Percentiles rank a stretch among this genome's conserved stretches.
Evolutionary conservation across 2,888 invertebrate species (phyloP).

Genomic region (Andrena camellia): DNA sequence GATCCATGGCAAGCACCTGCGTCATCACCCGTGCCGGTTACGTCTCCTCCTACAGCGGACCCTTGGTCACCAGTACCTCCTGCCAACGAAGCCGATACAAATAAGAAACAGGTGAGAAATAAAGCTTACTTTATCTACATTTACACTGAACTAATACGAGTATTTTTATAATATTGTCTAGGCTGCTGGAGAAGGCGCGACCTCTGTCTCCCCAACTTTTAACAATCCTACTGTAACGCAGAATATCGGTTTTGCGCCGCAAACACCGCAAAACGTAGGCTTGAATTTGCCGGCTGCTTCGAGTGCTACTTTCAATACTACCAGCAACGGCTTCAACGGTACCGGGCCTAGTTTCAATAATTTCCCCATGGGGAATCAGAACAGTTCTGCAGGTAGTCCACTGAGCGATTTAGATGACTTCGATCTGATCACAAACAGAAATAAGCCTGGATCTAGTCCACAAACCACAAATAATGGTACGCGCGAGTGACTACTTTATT

Average conservation of each 20-base stretch:
- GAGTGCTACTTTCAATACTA: conserved; percentile 72
- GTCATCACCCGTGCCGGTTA: conserved; percentile 74
- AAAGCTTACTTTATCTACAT: background rate
- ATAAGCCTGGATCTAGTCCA: conserved; percentile 84
- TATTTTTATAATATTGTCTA: conserved; percentile 29
- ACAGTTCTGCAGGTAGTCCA: conserved; percentile 82
- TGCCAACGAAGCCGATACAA: conserved; percentile 58
- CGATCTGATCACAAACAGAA: conserved; percentile 93
- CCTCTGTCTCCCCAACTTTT: conserved; percentile 76
- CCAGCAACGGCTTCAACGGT: conserved; percentile 82
- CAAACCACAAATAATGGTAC: conserved; percentile 82
- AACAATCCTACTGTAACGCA: conserved; percentile 76
- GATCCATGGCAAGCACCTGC: conserved; percentile 82
- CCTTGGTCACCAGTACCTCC: conserved; percentile 86
- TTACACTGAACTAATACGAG: background rate
- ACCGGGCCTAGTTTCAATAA: conserved; percentile 77
- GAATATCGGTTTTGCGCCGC: conserved; percentile 78
- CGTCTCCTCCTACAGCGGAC: conserved; percentile 83
- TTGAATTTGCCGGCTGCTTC: conserved; percentile 78
- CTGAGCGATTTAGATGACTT: conserved; percentile 94
- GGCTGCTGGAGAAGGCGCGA: conserved; percentile 69
- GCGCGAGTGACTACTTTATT: background rate
- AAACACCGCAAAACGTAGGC: conserved; percentile 80
- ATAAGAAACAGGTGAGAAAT: conserved; percentile 56
- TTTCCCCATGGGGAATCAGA: conserved; percentile 76